These are phyloP conservation scores for Petrosia ficiformis DNA, from an alignment of 37 sponge, comb jelly and placozoan genomes.

Conservation along the genomic window DNA sequence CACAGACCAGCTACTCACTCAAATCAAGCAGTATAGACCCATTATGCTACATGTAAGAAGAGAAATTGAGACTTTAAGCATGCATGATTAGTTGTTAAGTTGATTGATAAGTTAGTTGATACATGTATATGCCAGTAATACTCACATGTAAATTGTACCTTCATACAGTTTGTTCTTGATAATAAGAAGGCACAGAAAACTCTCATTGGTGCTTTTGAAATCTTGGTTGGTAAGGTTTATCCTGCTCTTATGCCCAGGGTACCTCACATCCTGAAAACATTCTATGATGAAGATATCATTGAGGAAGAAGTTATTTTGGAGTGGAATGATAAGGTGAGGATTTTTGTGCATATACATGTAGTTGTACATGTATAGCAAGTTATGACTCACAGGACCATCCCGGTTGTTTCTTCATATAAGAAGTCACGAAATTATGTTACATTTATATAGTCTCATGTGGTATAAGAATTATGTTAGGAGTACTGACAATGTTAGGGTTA, in stretches of 20 bases:
- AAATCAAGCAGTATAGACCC: conserved; percentile 82
- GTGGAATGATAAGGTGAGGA: conserved; percentile 89
- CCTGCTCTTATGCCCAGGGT: conserved; percentile 80
- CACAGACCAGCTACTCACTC: conserved; percentile 65
- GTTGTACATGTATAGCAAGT: neutral
- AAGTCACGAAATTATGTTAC: no score
- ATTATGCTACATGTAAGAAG: conserved; percentile 85
- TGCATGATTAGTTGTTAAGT: neutral
- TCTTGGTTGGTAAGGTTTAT: conserved; percentile 73
- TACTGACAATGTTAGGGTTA: no score
- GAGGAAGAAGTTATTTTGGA: conserved; percentile 93
- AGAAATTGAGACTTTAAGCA: no score
- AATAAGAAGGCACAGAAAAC: conserved; percentile 91
- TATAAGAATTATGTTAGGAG: no score
- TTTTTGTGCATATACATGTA: neutral
- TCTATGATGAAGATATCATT: conserved; percentile 93
- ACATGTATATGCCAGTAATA: no score
- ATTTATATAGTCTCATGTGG: no score
- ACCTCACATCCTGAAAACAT: conserved; percentile 87
- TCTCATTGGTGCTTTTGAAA: conserved; percentile 89
- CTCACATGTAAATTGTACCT: no score
- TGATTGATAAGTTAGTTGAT: no score
- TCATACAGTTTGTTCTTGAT: conserved; percentile 76
- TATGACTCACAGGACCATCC: no score
- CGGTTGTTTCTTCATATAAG: no score